Conservation (phyloP, 2,888 invertebrate species). For the Adelphocoris suturalis region DNA sequence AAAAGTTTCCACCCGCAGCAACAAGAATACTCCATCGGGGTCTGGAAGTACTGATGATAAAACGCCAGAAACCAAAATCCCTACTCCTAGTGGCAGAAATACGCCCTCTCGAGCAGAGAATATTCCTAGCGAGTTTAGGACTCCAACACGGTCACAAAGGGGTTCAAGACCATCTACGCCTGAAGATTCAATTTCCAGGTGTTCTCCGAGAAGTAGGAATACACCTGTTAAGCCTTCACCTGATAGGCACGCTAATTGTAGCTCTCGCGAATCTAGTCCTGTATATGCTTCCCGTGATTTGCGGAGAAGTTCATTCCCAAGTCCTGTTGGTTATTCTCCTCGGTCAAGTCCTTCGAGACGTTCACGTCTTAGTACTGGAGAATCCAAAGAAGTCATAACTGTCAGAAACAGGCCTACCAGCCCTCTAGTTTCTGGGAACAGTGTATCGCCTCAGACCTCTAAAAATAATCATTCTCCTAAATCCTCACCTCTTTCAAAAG, state of each 20-base stretch:
- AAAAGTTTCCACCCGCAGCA: neutral
- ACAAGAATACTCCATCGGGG: neutral
- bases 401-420: neutral
- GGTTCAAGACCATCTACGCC: neutral
- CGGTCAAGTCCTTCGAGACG: neutral
- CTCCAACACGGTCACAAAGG: neutral
- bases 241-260: slow-evolving; percentile 2
- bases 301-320: neutral
- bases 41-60: neutral
- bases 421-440: neutral
- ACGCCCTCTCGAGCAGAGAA: neutral
- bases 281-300: neutral
- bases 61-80: slow-evolving; percentile 3
- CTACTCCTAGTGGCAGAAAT: neutral
- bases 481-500: neutral
- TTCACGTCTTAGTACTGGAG: neutral
- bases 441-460: neutral
- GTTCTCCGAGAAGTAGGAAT: too few species aligned
- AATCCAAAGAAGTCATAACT: neutral
- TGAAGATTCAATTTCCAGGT: neutral
- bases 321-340: neutral
- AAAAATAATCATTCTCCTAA: neutral
- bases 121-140: neutral
- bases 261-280: slow-evolving; percentile 17
- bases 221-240: neutral